Evolutionary conservation across 2,888 invertebrate genomes (phyloP), one percentile per base, ranked within the genome.

Genomic region (Gortyna flavago): DNA sequence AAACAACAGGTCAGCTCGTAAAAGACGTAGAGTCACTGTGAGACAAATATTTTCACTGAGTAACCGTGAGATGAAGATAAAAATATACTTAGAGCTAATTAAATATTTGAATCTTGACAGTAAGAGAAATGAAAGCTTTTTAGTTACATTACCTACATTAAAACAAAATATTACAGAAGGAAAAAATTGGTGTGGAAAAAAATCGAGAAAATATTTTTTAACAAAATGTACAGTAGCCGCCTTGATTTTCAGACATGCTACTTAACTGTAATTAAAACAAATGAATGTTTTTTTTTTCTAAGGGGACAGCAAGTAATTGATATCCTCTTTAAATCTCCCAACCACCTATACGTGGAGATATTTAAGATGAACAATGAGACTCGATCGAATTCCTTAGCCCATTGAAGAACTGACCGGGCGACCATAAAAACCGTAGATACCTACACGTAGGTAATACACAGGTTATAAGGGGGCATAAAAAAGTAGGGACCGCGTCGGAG

Each of bases 371-470:
- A 95, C 94, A 94, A 93, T 94, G 95, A 95, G 95, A 92, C 96
- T 96, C 96, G 95, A 96, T 96, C 94, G 96, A 94, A 96, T 96
- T 96, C 96, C 93, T 95, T 96, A 95, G 94, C 95, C 96, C 96
- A 96, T 96, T 96, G 95, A 96, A 95, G 96, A 96, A 95, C 95
- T 95, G 96, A 95, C 96, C 95, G 95, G 91, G 95, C 94, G 94
- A 93, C 95, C 95, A 96, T 96, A 96, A 96, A 96, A 96, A 96
- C 93, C 94, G 94, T 96, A 95, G 96, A 96, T 96, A 96, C 94
- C 96, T 96, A 96, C 96, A 96, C 96, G 96, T 96, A 95, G 95
- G 95, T 95, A 96, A 95, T 95, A 96, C 96, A 95, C 96, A 94
- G 95, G 96, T 96, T 96, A 96, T 95, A 96, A 95, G 95, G 95